These are phyloP conservation scores for Tetragnatha montana DNA, from an alignment of 2,888 invertebrate species.

Conservation along the genomic window DNA sequence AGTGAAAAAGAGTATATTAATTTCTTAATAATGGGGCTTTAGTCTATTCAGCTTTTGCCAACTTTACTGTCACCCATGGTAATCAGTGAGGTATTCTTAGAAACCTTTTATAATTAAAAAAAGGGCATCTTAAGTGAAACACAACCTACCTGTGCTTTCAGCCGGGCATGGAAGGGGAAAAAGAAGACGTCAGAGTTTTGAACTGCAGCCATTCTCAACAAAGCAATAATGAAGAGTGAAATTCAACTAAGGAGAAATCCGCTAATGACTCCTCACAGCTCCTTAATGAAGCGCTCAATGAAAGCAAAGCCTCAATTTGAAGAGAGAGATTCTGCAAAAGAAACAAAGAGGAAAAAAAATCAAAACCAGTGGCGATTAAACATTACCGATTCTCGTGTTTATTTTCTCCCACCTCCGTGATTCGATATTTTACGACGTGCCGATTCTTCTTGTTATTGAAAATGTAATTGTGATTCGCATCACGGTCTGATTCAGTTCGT, in stretches of 20 bases:
- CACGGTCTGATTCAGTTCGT: slow-evolving; percentile 41
- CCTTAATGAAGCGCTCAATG: not conserved
- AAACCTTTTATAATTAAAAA: too few species aligned
- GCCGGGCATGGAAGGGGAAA: slow-evolving; percentile 14
- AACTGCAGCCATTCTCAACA: slow-evolving; percentile 10
- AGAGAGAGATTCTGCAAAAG: slow-evolving; percentile 18
- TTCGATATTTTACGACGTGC: slow-evolving; percentile 6
- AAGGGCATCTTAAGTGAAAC: not conserved
- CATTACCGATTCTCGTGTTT: not conserved
- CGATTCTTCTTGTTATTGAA: slow-evolving; percentile 8
- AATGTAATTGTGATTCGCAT: slow-evolving; percentile 7
- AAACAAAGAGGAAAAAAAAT: slow-evolving; percentile 1
- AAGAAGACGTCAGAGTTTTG: slow-evolving; percentile 16
- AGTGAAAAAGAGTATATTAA: too few species aligned
- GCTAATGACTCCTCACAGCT: not conserved
- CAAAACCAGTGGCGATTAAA: not conserved
- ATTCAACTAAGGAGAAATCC: not conserved
- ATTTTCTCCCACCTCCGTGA: not conserved
- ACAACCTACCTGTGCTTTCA: slow-evolving; percentile 18
- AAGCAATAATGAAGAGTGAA: not conserved
- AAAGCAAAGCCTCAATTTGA: not conserved
- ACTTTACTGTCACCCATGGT: too few species aligned
- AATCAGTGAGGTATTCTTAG: too few species aligned
- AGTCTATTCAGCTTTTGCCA: too few species aligned
- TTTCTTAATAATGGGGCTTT: too few species aligned